Conservation (phyloP, 2,797 vertebrate genomes). For the Halcyon badia region DNA sequence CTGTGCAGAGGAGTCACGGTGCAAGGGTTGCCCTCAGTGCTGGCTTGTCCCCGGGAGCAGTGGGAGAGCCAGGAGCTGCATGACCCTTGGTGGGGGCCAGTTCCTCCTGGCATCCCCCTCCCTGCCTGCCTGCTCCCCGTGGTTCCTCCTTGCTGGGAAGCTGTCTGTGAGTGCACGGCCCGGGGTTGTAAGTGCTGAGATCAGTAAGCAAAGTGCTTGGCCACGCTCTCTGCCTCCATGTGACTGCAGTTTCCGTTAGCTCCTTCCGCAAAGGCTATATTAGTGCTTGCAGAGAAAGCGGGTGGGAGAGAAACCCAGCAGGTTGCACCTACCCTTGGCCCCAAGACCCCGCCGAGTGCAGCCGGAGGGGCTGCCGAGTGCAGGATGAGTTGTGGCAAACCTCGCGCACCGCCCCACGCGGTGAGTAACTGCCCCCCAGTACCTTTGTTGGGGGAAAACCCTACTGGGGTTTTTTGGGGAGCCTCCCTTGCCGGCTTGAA, state of each 20-base stretch:
- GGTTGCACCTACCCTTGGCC: background rate
- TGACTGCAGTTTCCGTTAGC: slow-evolving; percentile 85
- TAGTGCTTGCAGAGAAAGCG: slow-evolving; percentile 41
- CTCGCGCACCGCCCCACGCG: background rate
- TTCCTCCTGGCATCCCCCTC: background rate
- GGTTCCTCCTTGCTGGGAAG: slow-evolving; percentile 65
- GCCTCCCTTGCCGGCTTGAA: background rate
- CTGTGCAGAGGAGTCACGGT: accelerated
- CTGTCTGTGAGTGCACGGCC: slow-evolving; percentile 31
- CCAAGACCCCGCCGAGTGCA: accelerated
- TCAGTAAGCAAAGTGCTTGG: slow-evolving; percentile 34
- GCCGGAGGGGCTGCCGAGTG: background rate
- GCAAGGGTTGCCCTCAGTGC: background rate
- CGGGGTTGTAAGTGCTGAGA: background rate
- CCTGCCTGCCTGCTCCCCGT: background rate
- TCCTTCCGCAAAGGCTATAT: slow-evolving; percentile 85
- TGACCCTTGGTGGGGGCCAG: accelerated
- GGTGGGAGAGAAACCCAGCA: background rate
- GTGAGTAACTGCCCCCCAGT: slow-evolving; percentile 73
- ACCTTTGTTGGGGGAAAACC: background rate
- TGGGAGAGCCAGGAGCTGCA: accelerated
- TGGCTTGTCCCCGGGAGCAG: background rate
- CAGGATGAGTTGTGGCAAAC: slow-evolving; percentile 69
- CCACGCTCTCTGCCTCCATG: slow-evolving; percentile 78
- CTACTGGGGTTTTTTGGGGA: accelerated